These are phyloP conservation scores for Diadophis punctatus DNA, from an alignment of 2,113 vertebrate species.

Conservation along the genomic window DNA sequence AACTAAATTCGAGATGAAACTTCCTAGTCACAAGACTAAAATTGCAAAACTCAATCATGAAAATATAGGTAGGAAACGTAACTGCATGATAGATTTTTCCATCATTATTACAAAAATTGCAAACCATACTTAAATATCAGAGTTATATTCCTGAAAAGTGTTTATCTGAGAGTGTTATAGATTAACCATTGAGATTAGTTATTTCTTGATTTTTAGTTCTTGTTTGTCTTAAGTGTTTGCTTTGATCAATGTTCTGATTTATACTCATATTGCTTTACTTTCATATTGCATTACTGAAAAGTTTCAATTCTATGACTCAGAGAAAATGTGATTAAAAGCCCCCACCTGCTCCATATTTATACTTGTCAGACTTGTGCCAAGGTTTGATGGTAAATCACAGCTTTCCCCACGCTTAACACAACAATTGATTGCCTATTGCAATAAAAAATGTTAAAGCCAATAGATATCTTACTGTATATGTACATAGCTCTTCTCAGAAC, in stretches of 20 bases:
- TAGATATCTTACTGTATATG: background rate
- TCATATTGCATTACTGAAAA: background rate
- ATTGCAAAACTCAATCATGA: background rate
- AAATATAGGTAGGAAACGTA: background rate
- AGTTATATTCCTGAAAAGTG: background rate
- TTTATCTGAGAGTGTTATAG: background rate
- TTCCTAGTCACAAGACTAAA: background rate
- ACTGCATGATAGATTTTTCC: background rate
- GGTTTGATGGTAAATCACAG: background rate
- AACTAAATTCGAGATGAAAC: background rate
- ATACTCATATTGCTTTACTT: background rate
- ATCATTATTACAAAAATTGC: background rate
- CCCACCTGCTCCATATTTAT: background rate
- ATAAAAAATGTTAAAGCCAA: background rate
- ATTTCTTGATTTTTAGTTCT: background rate
- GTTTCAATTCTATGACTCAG: background rate
- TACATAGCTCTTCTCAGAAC: background rate
- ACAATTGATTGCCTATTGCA: background rate
- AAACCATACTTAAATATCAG: background rate
- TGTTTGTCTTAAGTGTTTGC: background rate
- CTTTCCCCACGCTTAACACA: background rate
- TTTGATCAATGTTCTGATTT: background rate
- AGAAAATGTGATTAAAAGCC: background rate
- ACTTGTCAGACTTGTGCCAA: background rate
- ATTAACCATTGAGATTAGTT: conserved; percentile 10